A percentile compares a stretch with the other conserved stretches of the same genome.
These are phyloP conservation scores for Harmothoe impar DNA, from an alignment of 2,888 invertebrate species.

Conservation along the genomic window DNA sequence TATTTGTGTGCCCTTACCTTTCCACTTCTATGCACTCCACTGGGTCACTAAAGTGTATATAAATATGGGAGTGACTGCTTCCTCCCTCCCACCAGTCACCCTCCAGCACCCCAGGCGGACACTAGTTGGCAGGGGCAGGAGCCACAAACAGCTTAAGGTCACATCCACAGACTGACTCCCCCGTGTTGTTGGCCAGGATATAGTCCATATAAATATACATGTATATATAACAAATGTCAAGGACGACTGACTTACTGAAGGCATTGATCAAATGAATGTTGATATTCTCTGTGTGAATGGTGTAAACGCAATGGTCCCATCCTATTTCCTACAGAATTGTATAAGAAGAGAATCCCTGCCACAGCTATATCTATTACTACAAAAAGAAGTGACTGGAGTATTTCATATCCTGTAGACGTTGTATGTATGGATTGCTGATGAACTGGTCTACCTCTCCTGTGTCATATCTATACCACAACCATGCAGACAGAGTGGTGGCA, in stretches of 20 bases:
- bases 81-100: too few relatives aligned
- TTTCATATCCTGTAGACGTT: neutral
- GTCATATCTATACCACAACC: neutral
- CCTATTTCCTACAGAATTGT: neutral
- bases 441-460: constrained; percentile 27
- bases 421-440: neutral
- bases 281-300: neutral
- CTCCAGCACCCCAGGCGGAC: too few relatives aligned
- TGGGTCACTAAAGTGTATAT: too few relatives aligned
- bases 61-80: too few relatives aligned
- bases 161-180: neutral
- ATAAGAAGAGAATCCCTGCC: neutral
- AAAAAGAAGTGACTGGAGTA: neutral
- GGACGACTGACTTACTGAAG: constrained; percentile 37
- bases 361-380: neutral
- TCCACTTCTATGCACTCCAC: too few relatives aligned
- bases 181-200: neutral
- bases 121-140: neutral
- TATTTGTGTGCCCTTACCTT: too few relatives aligned
- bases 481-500: neutral
- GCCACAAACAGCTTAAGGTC: neutral
- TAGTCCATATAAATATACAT: neutral
- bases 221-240: neutral
- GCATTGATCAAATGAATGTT: constrained; percentile 18
- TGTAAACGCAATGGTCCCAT: neutral